Base-by-base conservation (phyloP, 2,113 vertebrate genomes). In the Camarhynchus parvulus region DNA sequence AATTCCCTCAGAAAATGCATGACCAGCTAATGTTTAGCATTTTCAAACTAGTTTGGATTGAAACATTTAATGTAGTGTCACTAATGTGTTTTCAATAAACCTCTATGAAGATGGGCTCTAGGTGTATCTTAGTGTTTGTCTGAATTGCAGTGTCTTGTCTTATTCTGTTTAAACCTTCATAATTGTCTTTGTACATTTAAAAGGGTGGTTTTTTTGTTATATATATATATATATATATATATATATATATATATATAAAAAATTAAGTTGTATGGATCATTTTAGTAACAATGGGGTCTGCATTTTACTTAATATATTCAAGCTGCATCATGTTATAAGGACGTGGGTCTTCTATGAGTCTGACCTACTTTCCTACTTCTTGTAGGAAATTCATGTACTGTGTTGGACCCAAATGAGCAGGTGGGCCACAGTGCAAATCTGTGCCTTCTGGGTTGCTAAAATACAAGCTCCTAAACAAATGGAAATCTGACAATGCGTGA, bases 41-140 rank as follows among this genome's bases (percentile, higher is more conserved):
- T 94, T 92, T 87, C 56, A 37, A 30, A 79, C 49, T 87, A 39
- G 15, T 68, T 78, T 79, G 61, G 13, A 49, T 79, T 55, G 63
- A 88, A 83, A 42, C 7, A 82, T 55, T 63, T 70, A 53, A 46
- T 62, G 24, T 18, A 39, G 33, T 31, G 64, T 83, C 49, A 73
- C 5, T 76, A 33, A 59, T 5, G 10, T 39, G 3, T 79, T 93
- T 85, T 68, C 67, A 68, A 9, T 68, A 80, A 92, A 73, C 0
- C 0, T 53, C 3, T 66, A 5, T 77, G 50, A 67, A 77, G 35
- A 24, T 46, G 25, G 12, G 4, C 56, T 93, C 39, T 63, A 47
- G 62, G 6, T 86, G 18, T 27, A 41, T 41, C 7, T 50, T 12
- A 3, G 9, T 47, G 24, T 77, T 92, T 61, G 7, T 87, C 75